Evolutionary conservation across 2,888 invertebrate species (phyloP), one percentile per base, ranked within the genome.

Genomic region (Trissonchulus latispiculum): DNA sequence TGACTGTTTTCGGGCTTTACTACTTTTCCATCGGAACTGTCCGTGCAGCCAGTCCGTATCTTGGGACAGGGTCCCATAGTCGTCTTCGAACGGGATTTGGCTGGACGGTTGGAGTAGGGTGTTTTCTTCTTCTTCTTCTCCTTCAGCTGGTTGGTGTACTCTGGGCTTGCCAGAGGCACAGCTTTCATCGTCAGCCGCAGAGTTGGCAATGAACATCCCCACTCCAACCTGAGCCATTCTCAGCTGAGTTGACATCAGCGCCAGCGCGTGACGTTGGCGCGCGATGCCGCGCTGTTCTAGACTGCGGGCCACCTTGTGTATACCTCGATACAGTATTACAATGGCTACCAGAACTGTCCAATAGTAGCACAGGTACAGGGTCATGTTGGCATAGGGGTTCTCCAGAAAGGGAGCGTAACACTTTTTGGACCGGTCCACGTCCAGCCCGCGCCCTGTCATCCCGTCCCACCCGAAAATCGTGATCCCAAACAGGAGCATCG

Each of bases 371-470:
- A 82, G 77, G 73, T 83, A 83, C 81, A 82, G 80, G 33, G 80
- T 77, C 80, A 81, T 81, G 73, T 82, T 82, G 36, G 83, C 81
- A 74, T 79, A 81, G 1, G 81, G 81, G 74, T 82, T 80, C 68
- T 79, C 76, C 37, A 81, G 75, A 69, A 82, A 82, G 8, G 82
- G 82, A 0, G 81, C 81, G 32, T 79, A 79, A 71, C 82, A 82
- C 70, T 80, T 79, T 33, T 74, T 69, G 1, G 70, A 28, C 35
- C 77, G 78, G 8, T 73, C 76, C 76, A 78, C 77, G 72, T 95
- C 87, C 79, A 95, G 93, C 75, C 95, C 87, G 18, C 74, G 72
- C 0, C 77, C 79, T 8, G 79, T 78, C 75, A 82, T 78, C 31
- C 77, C 75, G 48, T 78, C 77, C 82, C 82, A 82, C 1, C 80